Base-by-base conservation (phyloP, 2,797 vertebrate genomes). In the Sphaeramia orbicularis region DNA sequence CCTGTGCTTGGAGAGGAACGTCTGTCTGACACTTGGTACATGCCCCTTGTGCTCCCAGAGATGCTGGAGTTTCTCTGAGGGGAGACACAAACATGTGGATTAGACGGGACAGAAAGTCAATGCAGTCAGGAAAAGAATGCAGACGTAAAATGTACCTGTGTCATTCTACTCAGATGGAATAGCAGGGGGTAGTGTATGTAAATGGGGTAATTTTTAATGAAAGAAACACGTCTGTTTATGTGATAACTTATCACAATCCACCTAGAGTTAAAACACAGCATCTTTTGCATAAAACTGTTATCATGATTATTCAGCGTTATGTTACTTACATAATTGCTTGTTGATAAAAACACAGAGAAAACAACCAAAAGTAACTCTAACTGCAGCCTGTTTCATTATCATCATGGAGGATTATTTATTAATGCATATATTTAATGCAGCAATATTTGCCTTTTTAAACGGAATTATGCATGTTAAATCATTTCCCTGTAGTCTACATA, bases 1-100 rank as follows among this genome's bases (percentile, higher is more conserved):
- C 93, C 94, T 24, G 94, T 94, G 86, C 93, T 95, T 64, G 94
- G 94, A 7, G 94, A 95, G 4, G 94, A 94, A 4, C 92, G 94
- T 27, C 93, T 87, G 8, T 95, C 94, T 0, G 94, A 95, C 52
- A 94, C 94, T 76, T 94, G 93, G 90, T 95, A 94, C 92, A 95
- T 92, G 32, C 94, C 95, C 55, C 94, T 89, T 6, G 93, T 94
- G 65, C 88, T 90, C 7, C 93, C 93, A 21, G 94, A 94, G 72
- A 94, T 74, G 77, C 93, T 94, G 68, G 93, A 92, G 87, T 94
- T 94, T 82, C 94, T 95, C 94, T 95, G 85, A 4, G 67, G 45
- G 71, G 27, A 84, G 8, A 80, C 7, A 67, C 35, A 61, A 51
- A 64, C 8, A 51, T 19, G 50, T 19, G 58, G 52, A 32, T 49